Base-by-base conservation (phyloP, 2,797 vertebrate species). In the Cichlasoma orientale region DNA sequence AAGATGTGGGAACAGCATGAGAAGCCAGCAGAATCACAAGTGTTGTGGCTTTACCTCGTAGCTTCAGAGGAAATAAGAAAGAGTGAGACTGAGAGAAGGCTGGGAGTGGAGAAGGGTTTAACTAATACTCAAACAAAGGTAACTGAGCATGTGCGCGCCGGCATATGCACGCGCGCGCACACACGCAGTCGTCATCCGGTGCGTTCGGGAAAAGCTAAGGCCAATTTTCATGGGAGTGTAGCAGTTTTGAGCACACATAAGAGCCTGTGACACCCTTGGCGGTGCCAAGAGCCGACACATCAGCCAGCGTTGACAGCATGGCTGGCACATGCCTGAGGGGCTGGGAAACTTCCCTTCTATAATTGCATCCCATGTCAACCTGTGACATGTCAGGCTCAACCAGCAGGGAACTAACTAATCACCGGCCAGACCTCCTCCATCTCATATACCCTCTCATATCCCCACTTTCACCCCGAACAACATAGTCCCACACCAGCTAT, bases 351-450 rank as follows among this genome's bases (percentile, higher is more conserved):
- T 90, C 87, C 91, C 82, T 80, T 90, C 88, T 87, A 89, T 94
- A 93, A 94, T 94, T 94, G 91, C 92, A 92, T 94, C 91, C 90
- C 92, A 84, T 92, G 92, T 94, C 92, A 93, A 84, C 90, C 88
- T 73, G 89, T 89, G 90, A 92, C 90, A 88, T 89, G 89, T 90
- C 84, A 66, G 79, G 81, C 90, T 89, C 85, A 86, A 88, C 80
- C 86, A 21, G 86, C 88, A 66, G 61, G 86, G 84, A 90, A 85
- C 84, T 84, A 89, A 77, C 93, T 92, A 92, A 92, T 92, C 92
- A 92, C 78, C 79, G 66, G 76, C 86, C 88, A 66, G 79, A 71
- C 89, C 85, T 89, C 82, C 89, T 87, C 82, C 83, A 70, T 85
- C 85, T 80, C 72, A 56, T 81, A 84, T 86, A 75, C 74, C 82